phyloP scores from a whole-genome alignment of 1,140 invertebrate genomes.

The Myzus persicae region DNA sequence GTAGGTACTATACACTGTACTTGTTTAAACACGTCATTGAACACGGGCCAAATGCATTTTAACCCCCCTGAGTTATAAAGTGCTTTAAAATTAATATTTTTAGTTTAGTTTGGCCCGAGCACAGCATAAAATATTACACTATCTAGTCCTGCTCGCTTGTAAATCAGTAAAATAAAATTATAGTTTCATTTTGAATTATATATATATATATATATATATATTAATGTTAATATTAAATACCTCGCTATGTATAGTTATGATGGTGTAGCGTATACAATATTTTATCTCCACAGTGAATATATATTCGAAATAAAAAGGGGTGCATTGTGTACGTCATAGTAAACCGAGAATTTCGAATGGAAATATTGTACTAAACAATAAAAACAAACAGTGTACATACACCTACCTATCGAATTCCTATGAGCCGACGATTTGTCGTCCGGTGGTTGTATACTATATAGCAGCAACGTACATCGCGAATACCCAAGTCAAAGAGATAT shows the following conservation, averaged over 20 bases:
- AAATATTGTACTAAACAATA: not conserved
- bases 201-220: not conserved
- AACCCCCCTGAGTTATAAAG: not conserved
- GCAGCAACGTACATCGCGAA: not conserved
- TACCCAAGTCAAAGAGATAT: not conserved
- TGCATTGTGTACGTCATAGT: not conserved
- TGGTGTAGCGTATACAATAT: not conserved
- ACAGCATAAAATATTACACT: not conserved
- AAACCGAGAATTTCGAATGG: not conserved
- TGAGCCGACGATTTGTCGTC: not conserved
- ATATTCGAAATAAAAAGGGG: not conserved
- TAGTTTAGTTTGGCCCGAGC: not conserved
- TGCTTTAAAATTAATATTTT: constrained; percentile 13
- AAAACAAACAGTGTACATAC: not conserved
- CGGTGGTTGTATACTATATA: not conserved
- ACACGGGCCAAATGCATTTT: not conserved
- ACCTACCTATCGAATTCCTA: not conserved
- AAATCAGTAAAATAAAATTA: not conserved
- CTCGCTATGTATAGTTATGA: not conserved
- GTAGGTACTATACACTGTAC: not conserved
- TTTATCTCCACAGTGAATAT: not conserved
- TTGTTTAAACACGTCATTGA: constrained; percentile 8
- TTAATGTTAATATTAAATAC: not conserved
- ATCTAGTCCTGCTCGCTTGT: not conserved
- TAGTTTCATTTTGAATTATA: not conserved